Percentiles rank a stretch among this genome's conserved stretches.
Evolutionary conservation across 2,888 invertebrate species (phyloP).

Genomic region (Drosophila stalkeri): DNA sequence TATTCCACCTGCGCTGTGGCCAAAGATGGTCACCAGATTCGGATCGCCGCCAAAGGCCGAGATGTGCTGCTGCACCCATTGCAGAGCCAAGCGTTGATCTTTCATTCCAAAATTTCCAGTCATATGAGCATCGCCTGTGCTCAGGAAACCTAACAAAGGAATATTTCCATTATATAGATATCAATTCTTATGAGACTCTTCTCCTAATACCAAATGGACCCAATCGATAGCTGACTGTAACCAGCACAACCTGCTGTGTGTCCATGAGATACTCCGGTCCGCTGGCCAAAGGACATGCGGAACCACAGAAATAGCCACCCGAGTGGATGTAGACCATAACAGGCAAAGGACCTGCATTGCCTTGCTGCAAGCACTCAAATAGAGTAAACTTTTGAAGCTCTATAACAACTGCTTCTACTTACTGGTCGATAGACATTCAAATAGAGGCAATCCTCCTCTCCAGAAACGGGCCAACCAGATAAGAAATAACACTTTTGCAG

Average conservation of each 20-base stretch:
- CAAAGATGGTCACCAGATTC: conserved; percentile 84
- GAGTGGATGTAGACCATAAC: conserved; percentile 86
- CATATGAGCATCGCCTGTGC: conserved; percentile 84
- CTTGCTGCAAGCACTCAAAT: conserved; percentile 14
- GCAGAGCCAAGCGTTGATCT: conserved; percentile 85
- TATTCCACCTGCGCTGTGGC: conserved; percentile 85
- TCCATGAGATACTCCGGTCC: conserved; percentile 86
- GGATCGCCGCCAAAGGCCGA: conserved; percentile 84
- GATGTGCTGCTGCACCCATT: conserved; percentile 85
- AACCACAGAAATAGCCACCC: conserved; percentile 85
- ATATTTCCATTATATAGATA: neutral
- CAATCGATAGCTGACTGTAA: conserved; percentile 84
- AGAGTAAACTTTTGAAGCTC: neutral
- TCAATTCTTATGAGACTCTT: neutral
- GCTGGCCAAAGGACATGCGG: conserved; percentile 79
- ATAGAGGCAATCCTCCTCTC: conserved; percentile 86
- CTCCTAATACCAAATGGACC: conserved; percentile 71
- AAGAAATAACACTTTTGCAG: conserved; percentile 85
- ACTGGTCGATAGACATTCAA: conserved; percentile 86
- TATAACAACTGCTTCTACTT: neutral
- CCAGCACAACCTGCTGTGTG: conserved; percentile 83
- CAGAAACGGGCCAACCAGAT: conserved; percentile 69
- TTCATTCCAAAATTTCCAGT: conserved; percentile 86
- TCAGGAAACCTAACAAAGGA: conserved; percentile 73
- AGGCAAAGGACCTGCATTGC: conserved; percentile 62